A percentile compares a stretch with the other conserved stretches of the same genome.
Evolutionary conservation across 2,888 invertebrate species (phyloP).

Genomic region (Strigamia crassipes): DNA sequence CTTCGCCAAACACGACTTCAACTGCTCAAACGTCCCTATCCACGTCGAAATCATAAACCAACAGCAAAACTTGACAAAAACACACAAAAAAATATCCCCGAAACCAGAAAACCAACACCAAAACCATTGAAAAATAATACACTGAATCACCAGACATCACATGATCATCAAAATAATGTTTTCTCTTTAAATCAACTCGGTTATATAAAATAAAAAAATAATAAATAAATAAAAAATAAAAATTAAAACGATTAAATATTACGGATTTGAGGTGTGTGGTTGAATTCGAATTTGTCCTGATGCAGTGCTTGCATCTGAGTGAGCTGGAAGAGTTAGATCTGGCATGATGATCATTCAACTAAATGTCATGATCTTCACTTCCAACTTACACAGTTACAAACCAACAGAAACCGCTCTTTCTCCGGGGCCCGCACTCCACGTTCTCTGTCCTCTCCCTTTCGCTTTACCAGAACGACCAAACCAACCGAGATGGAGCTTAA

Average conservation of each 20-base stretch:
- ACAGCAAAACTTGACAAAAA: not conserved
- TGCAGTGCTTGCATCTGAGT: slow-evolving; percentile 54
- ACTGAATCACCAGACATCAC: not conserved
- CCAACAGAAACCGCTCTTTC: not conserved
- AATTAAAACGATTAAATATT: not conserved
- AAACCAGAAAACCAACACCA: not conserved
- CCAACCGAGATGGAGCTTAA: not conserved
- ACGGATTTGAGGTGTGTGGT: not conserved
- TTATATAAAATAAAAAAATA: slow-evolving; percentile 19
- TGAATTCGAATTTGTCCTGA: not conserved
- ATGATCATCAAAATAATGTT: not conserved
- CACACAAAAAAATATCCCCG: not conserved
- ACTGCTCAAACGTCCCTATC: not conserved
- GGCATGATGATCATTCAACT: slow-evolving; percentile 61
- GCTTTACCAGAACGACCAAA: not conserved
- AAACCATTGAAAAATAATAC: not conserved
- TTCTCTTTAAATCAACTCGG: not conserved
- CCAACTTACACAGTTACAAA: slow-evolving; percentile 63
- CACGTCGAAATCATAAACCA: not conserved
- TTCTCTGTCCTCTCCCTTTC: not conserved
- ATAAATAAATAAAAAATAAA: not conserved
- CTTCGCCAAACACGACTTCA: not conserved
- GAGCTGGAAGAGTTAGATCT: slow-evolving; percentile 79
- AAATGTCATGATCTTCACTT: slow-evolving; percentile 69
- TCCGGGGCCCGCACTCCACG: not conserved